Conservation (phyloP, 1,140 invertebrate species). For the Drosophila kepulauana region DNA sequence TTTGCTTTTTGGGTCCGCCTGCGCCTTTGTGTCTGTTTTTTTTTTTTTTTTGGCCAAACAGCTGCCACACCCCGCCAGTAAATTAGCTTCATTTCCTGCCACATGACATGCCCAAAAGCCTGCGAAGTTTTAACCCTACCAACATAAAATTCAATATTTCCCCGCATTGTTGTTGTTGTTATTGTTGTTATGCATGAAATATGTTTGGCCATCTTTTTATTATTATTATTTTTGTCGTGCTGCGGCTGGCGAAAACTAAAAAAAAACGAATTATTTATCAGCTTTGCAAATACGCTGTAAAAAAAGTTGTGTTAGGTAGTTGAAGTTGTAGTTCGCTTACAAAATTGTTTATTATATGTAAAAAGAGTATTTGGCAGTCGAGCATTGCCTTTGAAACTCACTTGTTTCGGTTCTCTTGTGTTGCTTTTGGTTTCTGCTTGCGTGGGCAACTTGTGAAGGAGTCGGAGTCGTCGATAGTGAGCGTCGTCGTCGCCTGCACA, state of each 20-base stretch:
- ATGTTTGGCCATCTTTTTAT: slow-evolving; percentile 40
- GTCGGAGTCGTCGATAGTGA: slow-evolving; percentile 42
- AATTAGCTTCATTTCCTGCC: slow-evolving; percentile 82
- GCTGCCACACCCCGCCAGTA: slow-evolving; percentile 71
- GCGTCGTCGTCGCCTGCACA: slow-evolving; percentile 11
- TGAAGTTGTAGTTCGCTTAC: not conserved
- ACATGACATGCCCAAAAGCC: slow-evolving; percentile 59
- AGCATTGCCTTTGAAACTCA: not conserved
- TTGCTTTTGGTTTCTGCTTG: slow-evolving; percentile 21
- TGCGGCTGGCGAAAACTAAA: slow-evolving; percentile 23
- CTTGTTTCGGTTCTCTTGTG: slow-evolving; percentile 11
- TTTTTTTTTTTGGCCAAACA: slow-evolving; percentile 34
- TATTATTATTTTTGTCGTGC: slow-evolving; percentile 26
- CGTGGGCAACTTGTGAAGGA: slow-evolving; percentile 59
- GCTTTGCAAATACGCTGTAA: slow-evolving; percentile 4
- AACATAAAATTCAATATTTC: slow-evolving; percentile 16
- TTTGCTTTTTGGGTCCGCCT: not conserved
- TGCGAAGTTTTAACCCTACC: slow-evolving; percentile 60
- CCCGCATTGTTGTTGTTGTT: slow-evolving; percentile 12
- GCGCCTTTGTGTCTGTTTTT: slow-evolving; percentile 32
- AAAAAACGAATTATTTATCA: slow-evolving; percentile 30
- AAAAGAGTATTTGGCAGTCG: not conserved
- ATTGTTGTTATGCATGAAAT: slow-evolving; percentile 49
- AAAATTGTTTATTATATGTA: not conserved
- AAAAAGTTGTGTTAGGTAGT: not conserved